Base-by-base conservation (phyloP, 92 coral and sea anemone genomes). In the Muricea muricata region DNA sequence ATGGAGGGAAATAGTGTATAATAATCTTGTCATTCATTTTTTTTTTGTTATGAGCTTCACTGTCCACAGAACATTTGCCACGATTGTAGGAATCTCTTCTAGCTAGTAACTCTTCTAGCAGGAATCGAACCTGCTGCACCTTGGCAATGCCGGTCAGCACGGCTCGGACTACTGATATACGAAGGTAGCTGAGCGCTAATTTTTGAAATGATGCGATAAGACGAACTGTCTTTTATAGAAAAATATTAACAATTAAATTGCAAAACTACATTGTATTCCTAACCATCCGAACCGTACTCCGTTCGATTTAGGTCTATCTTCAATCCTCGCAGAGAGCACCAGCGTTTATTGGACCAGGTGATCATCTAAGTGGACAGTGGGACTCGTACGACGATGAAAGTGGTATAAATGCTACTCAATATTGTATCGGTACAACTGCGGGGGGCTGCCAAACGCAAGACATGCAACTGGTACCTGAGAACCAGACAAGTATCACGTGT, bases 381-480 rank as follows among this genome's bases (percentile, higher is more conserved):
- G 79, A 84, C 83, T 70, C 92, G 21, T 81, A 86, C 83, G 99
- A 97, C 55, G 83, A 85, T 54, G 92, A 94, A 70, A 97, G 98
- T 80, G 89, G 41, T 31, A 75, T 97, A 33, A 34, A 50, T 26
- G 88, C 80, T 45, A 91, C 91, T 26, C 98, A 93, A 70, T 97
- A 90, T 88, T 97, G 99, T 68, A 82, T 97, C 23, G 99, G 99
- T 47, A 90, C 94, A 18, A 77, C 82, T 29, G 75, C 92, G 10
- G 61, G 65, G 1, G 93, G 98, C 21, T 97, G 98, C 67, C 98
- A 94, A 86, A 68, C 89, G 34, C 89, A 85, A 65, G 82, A 89
- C 47, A 90, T 96, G 91, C 91, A 89, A 12, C 65, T 29, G 11
- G 73, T 96, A 31, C 58, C 89, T 18, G 37, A 40, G 4, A 92